These are phyloP conservation scores for Brevimyrus niger DNA, from an alignment of 2,113 vertebrate genomes.

Conservation along the genomic window DNA sequence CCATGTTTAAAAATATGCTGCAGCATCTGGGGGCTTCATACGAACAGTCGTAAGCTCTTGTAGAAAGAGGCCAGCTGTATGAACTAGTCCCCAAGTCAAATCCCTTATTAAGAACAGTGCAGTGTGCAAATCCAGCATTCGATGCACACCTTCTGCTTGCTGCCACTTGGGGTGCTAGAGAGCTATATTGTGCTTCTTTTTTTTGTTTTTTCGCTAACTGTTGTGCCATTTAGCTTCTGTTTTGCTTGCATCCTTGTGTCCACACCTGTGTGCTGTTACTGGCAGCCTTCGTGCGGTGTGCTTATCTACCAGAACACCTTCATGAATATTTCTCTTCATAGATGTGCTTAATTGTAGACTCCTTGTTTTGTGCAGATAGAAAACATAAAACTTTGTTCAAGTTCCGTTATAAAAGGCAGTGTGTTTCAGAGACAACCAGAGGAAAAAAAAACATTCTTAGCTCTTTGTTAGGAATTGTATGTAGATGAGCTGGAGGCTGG, in stretches of 20 bases:
- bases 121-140: neutral
- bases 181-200: neutral
- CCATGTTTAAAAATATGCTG: constrained; percentile 39
- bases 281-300: neutral
- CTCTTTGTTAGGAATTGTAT: neutral
- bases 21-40: constrained; percentile 56
- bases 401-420: constrained; percentile 1
- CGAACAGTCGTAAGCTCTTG: constrained; percentile 59
- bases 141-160: neutral
- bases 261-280: neutral
- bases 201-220: neutral
- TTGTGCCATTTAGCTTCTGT: neutral
- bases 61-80: constrained; percentile 29
- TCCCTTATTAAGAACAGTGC: neutral
- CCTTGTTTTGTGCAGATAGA: neutral
- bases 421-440: neutral
- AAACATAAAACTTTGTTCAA: neutral
- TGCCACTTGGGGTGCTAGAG: neutral
- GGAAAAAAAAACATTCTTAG: neutral
- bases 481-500: neutral
- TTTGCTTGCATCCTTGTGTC: neutral
- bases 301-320: neutral
- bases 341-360: constrained; percentile 7
- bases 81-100: neutral
- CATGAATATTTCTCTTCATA: neutral